Percentiles rank a stretch among this genome's conserved stretches.
These are phyloP conservation scores for Caenorhabditis sinica DNA, from an alignment of 2,888 invertebrate genomes.

Conservation along the genomic window DNA sequence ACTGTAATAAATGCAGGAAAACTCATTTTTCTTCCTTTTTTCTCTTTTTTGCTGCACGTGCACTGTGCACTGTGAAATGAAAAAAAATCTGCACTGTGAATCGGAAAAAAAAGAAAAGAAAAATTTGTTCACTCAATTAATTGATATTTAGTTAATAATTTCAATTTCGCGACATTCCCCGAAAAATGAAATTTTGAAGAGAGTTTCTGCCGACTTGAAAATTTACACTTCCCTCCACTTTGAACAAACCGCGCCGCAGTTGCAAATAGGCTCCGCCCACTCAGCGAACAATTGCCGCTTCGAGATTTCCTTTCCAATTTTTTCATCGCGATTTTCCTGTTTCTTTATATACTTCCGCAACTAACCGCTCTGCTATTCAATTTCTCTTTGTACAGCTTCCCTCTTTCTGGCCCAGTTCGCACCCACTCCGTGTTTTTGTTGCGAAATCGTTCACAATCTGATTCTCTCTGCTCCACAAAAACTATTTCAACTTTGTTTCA, in stretches of 20 bases:
- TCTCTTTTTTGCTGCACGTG: too few species aligned
- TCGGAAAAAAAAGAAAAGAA: too few species aligned
- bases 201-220: not conserved
- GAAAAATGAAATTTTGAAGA: not conserved
- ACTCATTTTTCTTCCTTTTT: too few species aligned
- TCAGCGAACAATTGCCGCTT: constrained; percentile 7
- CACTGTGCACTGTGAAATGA: too few species aligned
- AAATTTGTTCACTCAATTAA: too few species aligned
- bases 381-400: constrained; percentile 48
- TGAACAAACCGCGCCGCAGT: constrained; percentile 34
- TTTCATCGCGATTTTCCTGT: constrained; percentile 23
- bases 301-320: not conserved
- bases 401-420: constrained; percentile 15
- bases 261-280: constrained; percentile 43
- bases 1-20: too few species aligned
- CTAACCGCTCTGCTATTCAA: constrained; percentile 12
- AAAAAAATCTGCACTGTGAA: too few species aligned
- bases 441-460: constrained; percentile 52
- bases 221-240: not conserved
- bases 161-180: too few species aligned
- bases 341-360: constrained; percentile 37
- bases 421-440: constrained; percentile 24
- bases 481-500: constrained; percentile 10
- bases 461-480: not conserved
- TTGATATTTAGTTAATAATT: too few species aligned